A percentile compares a stretch with the other conserved stretches of the same genome.
Conservation (phyloP, 2,888 invertebrate species). For the Octodonta nipae region DNA sequence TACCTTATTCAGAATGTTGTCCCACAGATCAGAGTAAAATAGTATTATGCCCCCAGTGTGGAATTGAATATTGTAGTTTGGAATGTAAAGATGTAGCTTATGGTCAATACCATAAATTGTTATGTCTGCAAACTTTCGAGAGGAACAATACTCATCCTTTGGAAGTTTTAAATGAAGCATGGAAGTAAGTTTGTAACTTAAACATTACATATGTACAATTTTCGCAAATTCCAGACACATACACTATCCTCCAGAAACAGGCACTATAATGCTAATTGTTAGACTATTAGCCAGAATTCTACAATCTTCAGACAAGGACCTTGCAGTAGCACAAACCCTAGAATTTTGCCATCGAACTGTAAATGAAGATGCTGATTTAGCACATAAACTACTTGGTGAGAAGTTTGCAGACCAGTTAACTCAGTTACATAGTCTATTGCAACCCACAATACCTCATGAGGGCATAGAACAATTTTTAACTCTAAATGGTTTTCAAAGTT, state of each 20-base stretch:
- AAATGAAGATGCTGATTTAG: slow-evolving; percentile 70
- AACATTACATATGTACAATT: background rate
- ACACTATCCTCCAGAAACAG: slow-evolving; percentile 91
- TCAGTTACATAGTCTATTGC: slow-evolving; percentile 48
- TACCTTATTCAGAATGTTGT: slow-evolving; percentile 64
- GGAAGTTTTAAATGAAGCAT: slow-evolving; percentile 62
- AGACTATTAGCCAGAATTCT: slow-evolving; percentile 73
- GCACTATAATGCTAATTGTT: slow-evolving; percentile 67
- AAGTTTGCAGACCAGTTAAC: slow-evolving; percentile 63
- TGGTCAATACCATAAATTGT: slow-evolving; percentile 56
- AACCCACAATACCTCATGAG: slow-evolving; percentile 50
- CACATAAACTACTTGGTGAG: slow-evolving; percentile 75
- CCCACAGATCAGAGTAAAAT: slow-evolving; percentile 42
- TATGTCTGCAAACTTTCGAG: slow-evolving; percentile 55
- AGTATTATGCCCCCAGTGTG: slow-evolving; percentile 60
- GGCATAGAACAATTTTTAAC: slow-evolving; percentile 60
- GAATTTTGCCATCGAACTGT: slow-evolving; percentile 67
- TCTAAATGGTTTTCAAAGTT: slow-evolving; percentile 66
- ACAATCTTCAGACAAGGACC: slow-evolving; percentile 51
- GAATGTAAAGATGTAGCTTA: slow-evolving; percentile 52
- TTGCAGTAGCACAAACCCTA: slow-evolving; percentile 44
- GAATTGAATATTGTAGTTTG: slow-evolving; percentile 60
- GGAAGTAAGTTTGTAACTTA: too few relatives aligned
- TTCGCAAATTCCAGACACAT: slow-evolving; percentile 49
- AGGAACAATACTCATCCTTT: slow-evolving; percentile 62